Percentiles rank a stretch among this genome's conserved stretches.
Conservation (phyloP, 2,888 invertebrate genomes). For the Andrena camellia region DNA sequence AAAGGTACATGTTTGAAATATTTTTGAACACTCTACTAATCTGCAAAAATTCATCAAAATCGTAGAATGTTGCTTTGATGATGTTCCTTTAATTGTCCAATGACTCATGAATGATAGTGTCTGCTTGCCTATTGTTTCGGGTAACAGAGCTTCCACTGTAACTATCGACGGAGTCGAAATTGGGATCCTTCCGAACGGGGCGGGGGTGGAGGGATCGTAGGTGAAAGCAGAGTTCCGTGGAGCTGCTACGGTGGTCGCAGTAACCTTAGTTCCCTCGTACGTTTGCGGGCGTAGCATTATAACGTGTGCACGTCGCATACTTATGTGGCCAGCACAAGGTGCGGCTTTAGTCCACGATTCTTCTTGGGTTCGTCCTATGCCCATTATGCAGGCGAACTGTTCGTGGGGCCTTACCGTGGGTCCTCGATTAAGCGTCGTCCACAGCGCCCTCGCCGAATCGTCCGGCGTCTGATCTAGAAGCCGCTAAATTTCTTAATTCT, state of each 20-base stretch:
- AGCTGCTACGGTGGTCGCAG: conserved; percentile 79
- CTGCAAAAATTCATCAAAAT: too few species aligned
- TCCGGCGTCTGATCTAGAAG: neutral
- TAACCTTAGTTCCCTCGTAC: conserved; percentile 75
- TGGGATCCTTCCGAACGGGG: neutral
- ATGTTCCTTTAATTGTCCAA: too few species aligned
- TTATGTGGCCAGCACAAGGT: conserved; percentile 77
- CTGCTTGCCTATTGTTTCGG: neutral
- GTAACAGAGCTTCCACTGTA: too few species aligned
- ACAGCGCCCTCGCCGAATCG: conserved; percentile 58
- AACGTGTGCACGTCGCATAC: conserved; percentile 74
- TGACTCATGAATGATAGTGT: conserved; percentile 48
- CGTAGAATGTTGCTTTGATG: too few species aligned
- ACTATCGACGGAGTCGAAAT: neutral
- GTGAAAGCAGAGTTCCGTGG: conserved; percentile 46
- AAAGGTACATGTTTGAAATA: too few species aligned
- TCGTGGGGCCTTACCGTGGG: conserved; percentile 65
- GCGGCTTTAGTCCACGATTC: conserved; percentile 81
- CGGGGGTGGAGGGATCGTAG: conserved; percentile 58
- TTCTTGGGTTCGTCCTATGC: conserved; percentile 78
- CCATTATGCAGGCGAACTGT: conserved; percentile 77
- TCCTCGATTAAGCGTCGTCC: conserved; percentile 72
- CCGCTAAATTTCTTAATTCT: neutral
- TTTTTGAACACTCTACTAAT: too few species aligned
- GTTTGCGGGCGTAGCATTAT: conserved; percentile 79